Conservation (phyloP, 2,888 invertebrate genomes). For the Tachystola acroxantha region DNA sequence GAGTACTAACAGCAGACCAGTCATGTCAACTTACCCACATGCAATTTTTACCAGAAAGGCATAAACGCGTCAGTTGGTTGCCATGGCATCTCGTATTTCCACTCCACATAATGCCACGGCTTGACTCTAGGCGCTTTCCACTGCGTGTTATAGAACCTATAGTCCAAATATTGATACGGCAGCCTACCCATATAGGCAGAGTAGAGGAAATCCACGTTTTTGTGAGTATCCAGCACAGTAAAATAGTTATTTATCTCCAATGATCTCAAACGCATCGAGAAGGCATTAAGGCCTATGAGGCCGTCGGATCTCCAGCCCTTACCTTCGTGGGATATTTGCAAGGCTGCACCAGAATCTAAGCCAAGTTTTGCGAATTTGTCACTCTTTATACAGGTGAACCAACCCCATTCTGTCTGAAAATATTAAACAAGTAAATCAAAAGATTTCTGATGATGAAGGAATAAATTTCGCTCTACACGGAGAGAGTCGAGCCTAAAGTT, state of each 20-base stretch:
- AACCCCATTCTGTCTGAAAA: constrained; percentile 38
- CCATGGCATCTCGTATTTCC: not conserved
- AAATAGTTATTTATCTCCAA: constrained; percentile 27
- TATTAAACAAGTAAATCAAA: constrained; percentile 1
- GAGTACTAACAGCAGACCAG: too few relatives aligned
- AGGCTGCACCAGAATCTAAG: constrained; percentile 28
- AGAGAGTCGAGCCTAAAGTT: too few relatives aligned
- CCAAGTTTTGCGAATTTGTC: constrained; percentile 24
- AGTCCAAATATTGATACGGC: constrained; percentile 5
- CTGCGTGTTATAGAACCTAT: constrained; percentile 1
- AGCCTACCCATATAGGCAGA: constrained; percentile 5
- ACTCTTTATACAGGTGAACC: constrained; percentile 29
- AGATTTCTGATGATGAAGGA: not conserved
- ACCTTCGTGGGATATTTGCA: constrained; percentile 18
- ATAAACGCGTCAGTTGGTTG: not conserved
- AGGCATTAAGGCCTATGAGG: constrained; percentile 24
- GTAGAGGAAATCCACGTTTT: constrained; percentile 30
- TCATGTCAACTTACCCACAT: too few relatives aligned
- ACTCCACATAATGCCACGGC: constrained; percentile 5
- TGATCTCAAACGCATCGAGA: constrained; percentile 30
- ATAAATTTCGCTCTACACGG: too few relatives aligned
- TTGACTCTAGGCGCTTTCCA: constrained; percentile 1
- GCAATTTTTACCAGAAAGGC: too few relatives aligned
- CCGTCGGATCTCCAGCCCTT: constrained; percentile 23
- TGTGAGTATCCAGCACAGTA: constrained; percentile 25